Base-by-base conservation (phyloP, 2,797 vertebrate species). In the Brachyalestes nurse region DNA sequence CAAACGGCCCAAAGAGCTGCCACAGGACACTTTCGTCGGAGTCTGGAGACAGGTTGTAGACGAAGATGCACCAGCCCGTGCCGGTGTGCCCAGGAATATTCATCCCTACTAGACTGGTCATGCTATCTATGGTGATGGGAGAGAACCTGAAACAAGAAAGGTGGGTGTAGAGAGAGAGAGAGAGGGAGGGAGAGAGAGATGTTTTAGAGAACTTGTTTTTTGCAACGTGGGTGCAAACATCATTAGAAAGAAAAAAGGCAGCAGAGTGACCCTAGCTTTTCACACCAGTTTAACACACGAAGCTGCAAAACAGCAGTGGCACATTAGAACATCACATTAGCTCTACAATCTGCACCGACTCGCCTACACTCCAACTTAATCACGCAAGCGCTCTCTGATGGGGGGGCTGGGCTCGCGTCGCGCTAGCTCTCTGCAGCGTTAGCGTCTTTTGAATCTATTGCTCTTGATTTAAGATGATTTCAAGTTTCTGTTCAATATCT, bases 21-120 rank as follows among this genome's bases (percentile, higher is more conserved):
- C 98, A 99, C 86, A 99, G 96, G 88, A 99, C 98, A 12, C 98
- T 99, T 94, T 99, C 98, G 51, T 99, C 98, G 0, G 98, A 99
- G 93, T 99, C 98, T 1, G 98, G 98, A 82, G 97, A 99, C 91
- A 99, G 92, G 94, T 99, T 99, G 95, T 99, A 99, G 93, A 99
- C 98, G 72, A 99, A 99, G 95, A 99, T 99, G 92, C 98, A 99
- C 98, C 98, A 99, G 88, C 98, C 98, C 3, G 98, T 99, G 90
- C 98, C 98, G 3, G 98, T 99, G 95, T 99, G 98, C 78, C 98
- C 98, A 5, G 97, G 98, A 93, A 99, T 99, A 92, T 99, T 99
- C 98, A 99, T 99, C 90, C 98, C 98, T 38, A 99, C 98, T 90
- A 99, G 96, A 91, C 97, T 99, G 86, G 98, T 99, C 98, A 99